Base-by-base conservation (phyloP, 2,797 vertebrate genomes). In the Zenarchopterus dispar region DNA sequence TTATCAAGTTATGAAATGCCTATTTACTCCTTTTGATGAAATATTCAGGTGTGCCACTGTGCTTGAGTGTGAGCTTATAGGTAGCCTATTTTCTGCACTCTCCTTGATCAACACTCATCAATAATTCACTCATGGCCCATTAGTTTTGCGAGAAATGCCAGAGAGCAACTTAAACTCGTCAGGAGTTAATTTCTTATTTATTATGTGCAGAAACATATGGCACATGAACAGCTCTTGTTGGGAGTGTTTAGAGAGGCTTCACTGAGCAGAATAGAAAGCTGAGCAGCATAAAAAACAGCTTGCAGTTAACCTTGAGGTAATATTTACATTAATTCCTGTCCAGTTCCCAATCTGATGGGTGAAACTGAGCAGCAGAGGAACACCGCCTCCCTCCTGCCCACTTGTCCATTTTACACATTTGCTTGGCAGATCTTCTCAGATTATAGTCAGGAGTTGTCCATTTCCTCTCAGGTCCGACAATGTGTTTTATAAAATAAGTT, bases 71-170 rank as follows among this genome's bases (percentile, higher is more conserved):
- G 65, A 76, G 75, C 73, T 56, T 56, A 75, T 73, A 83, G 78
- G 79, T 84, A 87, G 79, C 83, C 85, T 77, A 80, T 90, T 86
- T 88, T 80, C 66, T 45, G 68, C 78, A 75, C 53, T 73, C 65
- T 75, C 78, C 84, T 84, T 86, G 81, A 90, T 91, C 87, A 89
- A 83, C 82, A 78, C 67, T 85, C 83, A 89, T 90, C 78, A 86
- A 91, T 90, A 81, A 90, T 92, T 90, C 84, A 89, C 71, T 73
- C 70, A 28, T 52, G 67, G 80, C 78, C 82, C 76, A 85, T 89
- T 91, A 85, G 74, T 82, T 78, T 73, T 65, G 75, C 62, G 68
- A 59, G 57, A 78, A 87, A 85, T 75, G 77, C 77, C 75, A 46
- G 67, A 23, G 67, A 85, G 79, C 76, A 70, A 81, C 62, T 82